Evolutionary conservation across 2,113 vertebrate genomes (phyloP).

Genomic region (Notiomystis cincta): DNA sequence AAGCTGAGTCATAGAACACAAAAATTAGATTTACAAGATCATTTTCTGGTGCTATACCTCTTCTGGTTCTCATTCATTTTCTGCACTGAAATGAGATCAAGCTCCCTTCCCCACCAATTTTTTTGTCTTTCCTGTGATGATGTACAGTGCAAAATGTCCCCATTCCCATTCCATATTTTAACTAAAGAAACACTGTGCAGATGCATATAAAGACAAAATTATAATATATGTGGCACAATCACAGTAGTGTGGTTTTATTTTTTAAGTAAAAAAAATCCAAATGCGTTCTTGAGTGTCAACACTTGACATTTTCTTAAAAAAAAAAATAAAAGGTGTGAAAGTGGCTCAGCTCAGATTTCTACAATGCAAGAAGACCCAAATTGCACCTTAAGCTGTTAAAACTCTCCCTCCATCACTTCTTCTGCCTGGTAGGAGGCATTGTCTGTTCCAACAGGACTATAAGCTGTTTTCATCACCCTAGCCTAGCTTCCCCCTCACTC

Average conservation of each 20-base stretch:
- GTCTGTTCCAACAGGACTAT: not conserved
- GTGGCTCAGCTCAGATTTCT: not conserved
- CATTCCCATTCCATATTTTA: not conserved
- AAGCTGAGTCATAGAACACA: not conserved
- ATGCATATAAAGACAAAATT: not conserved
- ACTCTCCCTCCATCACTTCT: not conserved
- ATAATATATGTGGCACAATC: not conserved
- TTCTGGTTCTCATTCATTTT: not conserved
- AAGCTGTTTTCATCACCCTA: not conserved
- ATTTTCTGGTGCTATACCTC: not conserved
- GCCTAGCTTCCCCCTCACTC: not conserved
- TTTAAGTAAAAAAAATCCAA: not conserved
- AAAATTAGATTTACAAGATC: not conserved
- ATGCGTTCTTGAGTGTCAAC: not conserved
- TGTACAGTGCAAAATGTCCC: not conserved
- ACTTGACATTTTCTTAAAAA: not conserved
- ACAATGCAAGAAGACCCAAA: not conserved
- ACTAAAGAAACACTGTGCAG: not conserved
- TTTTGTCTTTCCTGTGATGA: not conserved
- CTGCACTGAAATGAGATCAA: not conserved
- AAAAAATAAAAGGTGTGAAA: not conserved
- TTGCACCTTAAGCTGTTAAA: not conserved
- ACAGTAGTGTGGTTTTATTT: not conserved
- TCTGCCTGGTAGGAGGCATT: not conserved
- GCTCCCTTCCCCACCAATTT: fast-evolving